phyloP scores from a whole-genome alignment of 2,797 vertebrate species.

The Galago senegalensis region DNA sequence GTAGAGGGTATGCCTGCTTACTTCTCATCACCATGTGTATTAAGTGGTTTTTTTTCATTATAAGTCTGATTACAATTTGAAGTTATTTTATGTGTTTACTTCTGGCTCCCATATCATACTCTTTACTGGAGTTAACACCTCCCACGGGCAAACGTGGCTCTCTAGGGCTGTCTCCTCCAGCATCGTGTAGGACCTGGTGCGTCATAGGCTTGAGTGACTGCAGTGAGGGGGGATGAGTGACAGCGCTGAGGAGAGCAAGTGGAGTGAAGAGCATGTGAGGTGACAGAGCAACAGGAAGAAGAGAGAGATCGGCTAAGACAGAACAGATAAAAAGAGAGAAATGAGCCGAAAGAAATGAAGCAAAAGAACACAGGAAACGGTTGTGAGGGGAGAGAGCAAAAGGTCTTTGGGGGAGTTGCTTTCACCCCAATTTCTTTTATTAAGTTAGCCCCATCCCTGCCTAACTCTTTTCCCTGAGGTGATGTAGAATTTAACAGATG shows the following conservation, averaged over 20 bases:
- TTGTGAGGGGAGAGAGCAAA: background rate
- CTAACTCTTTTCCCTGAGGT: background rate
- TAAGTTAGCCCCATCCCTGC: background rate
- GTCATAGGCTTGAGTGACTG: background rate
- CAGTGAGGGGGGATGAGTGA: background rate
- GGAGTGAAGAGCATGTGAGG: background rate
- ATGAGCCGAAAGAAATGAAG: background rate
- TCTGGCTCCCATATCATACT: background rate
- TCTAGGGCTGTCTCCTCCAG: background rate
- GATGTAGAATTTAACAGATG: background rate
- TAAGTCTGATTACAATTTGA: background rate
- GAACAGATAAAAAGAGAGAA: background rate
- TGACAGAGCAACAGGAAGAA: background rate
- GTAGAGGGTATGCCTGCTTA: fast-evolving
- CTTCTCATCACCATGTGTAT: background rate
- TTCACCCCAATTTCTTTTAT: background rate
- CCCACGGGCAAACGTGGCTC: background rate
- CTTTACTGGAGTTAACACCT: background rate
- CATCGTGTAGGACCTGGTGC: background rate
- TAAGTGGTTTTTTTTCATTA: background rate
- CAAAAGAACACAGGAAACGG: background rate
- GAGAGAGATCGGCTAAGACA: background rate
- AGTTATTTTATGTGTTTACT: background rate
- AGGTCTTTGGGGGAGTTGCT: background rate
- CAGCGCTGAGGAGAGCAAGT: background rate